Base-by-base conservation (phyloP, 2,888 invertebrate species). In the Dryobotodes eremita region DNA sequence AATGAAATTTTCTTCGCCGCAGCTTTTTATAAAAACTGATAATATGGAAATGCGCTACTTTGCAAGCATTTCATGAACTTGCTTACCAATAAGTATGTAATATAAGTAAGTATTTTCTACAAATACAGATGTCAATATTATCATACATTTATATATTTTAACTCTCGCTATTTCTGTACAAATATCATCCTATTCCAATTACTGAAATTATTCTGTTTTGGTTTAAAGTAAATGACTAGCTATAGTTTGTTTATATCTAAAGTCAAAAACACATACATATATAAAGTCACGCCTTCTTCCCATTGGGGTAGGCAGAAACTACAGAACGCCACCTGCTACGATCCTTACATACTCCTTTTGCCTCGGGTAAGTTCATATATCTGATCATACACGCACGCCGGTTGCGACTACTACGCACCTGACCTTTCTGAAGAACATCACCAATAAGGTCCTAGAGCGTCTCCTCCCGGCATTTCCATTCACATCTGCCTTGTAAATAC, bases 91-190 rank as follows among this genome's bases (percentile, higher is more conserved):
- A 61, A 17, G 7, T 5, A n/a, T 82, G 10, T 50, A 62, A 61
- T 57, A 50, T 46, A 74, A 57, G 7, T n/a, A 31, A 23, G 64
- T 48, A 1, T 59, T 65, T 70, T 61, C 42, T 23, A 61, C n/a
- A 57, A 46, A 78, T 71, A 69, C n/a, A 75, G 81, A 61, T 65
- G 5, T 10, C 15, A n/a, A 36, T 61, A 71, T 79, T 66, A 46
- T 55, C 36, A 48, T 65, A 70, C 15, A 36, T 36, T 59, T 59
- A 5, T 59, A 78, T 70, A 77, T 48, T 64, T 55, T 26, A 15
- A n/a, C 5, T 26, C 13, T 36, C 13, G 23, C 17, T 65, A n/a
- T 36, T 53, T 23, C 6, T 13, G 11, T 26, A 17, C 0, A 20
- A 20, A 48, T 65, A 6, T 23, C 0, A n/a, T 23, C 0, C 0